Percentiles rank a stretch among this genome's conserved stretches.
Evolutionary conservation across 2,888 invertebrate genomes (phyloP).

Genomic region (Selenia dentaria): DNA sequence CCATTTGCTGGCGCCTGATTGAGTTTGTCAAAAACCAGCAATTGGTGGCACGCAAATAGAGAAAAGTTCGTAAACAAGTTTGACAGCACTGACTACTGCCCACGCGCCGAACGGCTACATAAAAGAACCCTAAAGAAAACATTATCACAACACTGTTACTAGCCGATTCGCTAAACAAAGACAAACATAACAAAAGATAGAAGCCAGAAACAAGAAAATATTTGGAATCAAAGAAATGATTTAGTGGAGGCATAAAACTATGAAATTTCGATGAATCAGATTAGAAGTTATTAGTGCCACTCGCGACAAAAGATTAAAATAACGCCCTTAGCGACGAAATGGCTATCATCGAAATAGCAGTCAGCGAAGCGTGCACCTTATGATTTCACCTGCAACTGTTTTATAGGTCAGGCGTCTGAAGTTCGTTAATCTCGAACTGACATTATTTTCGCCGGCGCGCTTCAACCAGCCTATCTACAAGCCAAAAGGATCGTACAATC

Average conservation of each 20-base stretch:
- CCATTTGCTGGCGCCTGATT: constrained; percentile 53
- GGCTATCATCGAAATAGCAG: constrained; percentile 28
- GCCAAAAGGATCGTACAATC: constrained; percentile 82
- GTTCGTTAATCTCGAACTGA: constrained; percentile 83
- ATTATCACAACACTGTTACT: constrained; percentile 37
- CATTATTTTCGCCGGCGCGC: constrained; percentile 76
- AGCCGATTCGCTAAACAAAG: constrained; percentile 22
- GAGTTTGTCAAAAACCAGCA: constrained; percentile 55
- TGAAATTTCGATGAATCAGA: no score
- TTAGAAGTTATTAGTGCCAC: background rate
- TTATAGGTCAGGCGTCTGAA: constrained; percentile 79
- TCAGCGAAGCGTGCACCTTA: constrained; percentile 35
- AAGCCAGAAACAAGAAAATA: constrained; percentile 5
- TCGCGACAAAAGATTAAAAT: constrained; percentile 2
- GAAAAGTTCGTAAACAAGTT: constrained; percentile 71
- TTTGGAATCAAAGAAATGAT: no score
- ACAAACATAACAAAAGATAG: constrained; percentile 26
- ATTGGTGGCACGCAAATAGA: constrained; percentile 63
- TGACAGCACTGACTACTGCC: constrained; percentile 64
- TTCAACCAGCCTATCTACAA: constrained; percentile 74
- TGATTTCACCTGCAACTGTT: constrained; percentile 58
- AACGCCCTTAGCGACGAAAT: constrained; percentile 8
- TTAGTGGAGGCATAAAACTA: no score
- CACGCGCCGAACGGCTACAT: constrained; percentile 55
- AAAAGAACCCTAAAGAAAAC: constrained; percentile 52